Base-by-base conservation (phyloP, 64 coral and sea anemone genomes). In the Actinia tenebrosa region DNA sequence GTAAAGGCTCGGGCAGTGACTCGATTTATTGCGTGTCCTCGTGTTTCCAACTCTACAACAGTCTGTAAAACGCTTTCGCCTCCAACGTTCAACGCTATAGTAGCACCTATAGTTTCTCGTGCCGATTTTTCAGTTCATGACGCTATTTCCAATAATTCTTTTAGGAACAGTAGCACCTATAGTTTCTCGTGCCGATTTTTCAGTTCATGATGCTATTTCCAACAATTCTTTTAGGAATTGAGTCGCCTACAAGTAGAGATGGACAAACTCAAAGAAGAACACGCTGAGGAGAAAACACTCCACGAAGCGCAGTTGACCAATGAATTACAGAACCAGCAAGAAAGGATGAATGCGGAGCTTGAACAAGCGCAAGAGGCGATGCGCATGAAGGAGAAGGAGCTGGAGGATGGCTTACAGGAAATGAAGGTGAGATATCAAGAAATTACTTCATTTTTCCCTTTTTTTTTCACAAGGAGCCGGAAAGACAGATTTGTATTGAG, bases 321-420 rank as follows among this genome's bases (percentile, higher is more conserved):
- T 71, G 56, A 87, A 71, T 44, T 93, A 15, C 91, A 96, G 53
- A 79, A 93, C 54, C 78, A 89, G 20, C 72, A 93, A 78, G 71
- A 92, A 55, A 92, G 93, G 45, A 87, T 88, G 55, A 84, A 86
- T 7, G 63, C 92, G 87, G 89, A 95, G 22, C 75, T 95, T 2
- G 94, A 91, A 50, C 64, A 69, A 42, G 83, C 83, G 5, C 84
- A 83, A 52, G 46, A 81, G 53, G 50, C 17, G 79, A 50, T 81
- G 45, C 19, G 17, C n/a, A 0, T 53, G 18, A 81, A 81, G 22
- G 79, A 81, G 50, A 45, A 81, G 17, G 79, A 81, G 14, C 79
- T 81, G 16, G 19, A 1, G 18, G 79, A 81, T 50, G 44, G 46
- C 2, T 45, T 81, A 37, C n/a, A 53, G 22, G 45, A 81, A 14